A percentile compares a stretch with the other conserved stretches of the same genome.
Conservation (phyloP, 2,797 vertebrate genomes). For the Pseudochromis fuscus region DNA sequence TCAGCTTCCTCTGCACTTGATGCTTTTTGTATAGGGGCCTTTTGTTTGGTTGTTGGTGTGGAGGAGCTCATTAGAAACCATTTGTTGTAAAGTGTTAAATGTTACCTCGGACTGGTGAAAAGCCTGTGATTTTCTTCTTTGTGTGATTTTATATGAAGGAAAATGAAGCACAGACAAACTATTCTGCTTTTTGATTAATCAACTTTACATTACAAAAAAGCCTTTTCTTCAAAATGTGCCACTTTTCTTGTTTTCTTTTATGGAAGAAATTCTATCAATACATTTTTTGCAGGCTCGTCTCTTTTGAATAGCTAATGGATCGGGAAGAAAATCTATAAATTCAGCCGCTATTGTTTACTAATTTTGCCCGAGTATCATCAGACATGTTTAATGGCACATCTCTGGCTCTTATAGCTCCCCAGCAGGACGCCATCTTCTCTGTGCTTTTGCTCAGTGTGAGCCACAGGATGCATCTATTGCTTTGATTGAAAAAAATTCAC, state of each 20-base stretch:
- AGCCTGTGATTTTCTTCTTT: neutral
- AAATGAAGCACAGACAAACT: neutral
- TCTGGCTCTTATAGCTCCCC: conserved; percentile 41
- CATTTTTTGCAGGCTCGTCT: neutral
- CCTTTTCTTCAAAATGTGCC: neutral
- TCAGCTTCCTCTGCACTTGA: conserved; percentile 25
- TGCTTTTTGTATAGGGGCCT: conserved; percentile 19
- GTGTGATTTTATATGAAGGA: conserved; percentile 1
- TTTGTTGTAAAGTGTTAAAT: conserved; percentile 8
- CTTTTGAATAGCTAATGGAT: conserved; percentile 17
- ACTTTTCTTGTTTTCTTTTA: neutral
- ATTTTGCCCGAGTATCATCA: conserved; percentile 23
- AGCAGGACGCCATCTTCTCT: conserved; percentile 38
- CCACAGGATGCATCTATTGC: conserved; percentile 49
- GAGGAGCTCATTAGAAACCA: conserved; percentile 27
- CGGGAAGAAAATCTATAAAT: conserved; percentile 24
- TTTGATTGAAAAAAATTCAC: conserved; percentile 47
- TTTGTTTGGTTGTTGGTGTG: conserved; percentile 16
- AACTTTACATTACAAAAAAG: conserved; percentile 5
- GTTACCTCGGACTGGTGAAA: neutral
- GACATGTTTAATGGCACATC: conserved; percentile 44
- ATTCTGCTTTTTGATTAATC: neutral
- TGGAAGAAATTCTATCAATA: conserved; percentile 27
- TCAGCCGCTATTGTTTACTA: conserved; percentile 37
- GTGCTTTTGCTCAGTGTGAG: conserved; percentile 45